These are phyloP conservation scores for Tenthredo mesomela DNA, from an alignment of 2,888 invertebrate genomes.

Conservation along the genomic window DNA sequence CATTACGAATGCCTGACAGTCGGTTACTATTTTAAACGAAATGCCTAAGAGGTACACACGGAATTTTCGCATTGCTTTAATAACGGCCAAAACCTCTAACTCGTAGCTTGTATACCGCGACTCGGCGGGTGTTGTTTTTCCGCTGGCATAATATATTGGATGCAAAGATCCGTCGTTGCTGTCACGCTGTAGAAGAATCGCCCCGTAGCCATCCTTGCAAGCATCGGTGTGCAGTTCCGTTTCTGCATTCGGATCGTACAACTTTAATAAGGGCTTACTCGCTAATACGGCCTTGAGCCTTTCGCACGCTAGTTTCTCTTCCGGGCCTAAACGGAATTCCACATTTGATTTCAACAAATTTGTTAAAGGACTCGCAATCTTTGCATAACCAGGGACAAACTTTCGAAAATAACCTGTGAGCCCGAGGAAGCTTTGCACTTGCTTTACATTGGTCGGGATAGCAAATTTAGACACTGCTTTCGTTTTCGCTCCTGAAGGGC, in stretches of 20 bases:
- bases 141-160: conserved; percentile 61
- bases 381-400: conserved; percentile 57
- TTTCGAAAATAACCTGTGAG: conserved; percentile 59
- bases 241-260: conserved; percentile 55
- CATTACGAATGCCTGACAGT: conserved; percentile 60
- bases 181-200: conserved; percentile 59
- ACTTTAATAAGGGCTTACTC: conserved; percentile 54
- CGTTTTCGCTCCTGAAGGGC: conserved; percentile 58
- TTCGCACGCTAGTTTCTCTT: conserved; percentile 57
- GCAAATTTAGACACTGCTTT: conserved; percentile 59
- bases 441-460: conserved; percentile 51
- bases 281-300: conserved; percentile 53
- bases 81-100: conserved; percentile 60
- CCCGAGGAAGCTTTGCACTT: conserved; percentile 59
- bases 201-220: conserved; percentile 57
- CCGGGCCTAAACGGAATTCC: conserved; percentile 54
- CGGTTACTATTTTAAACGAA: conserved; percentile 61
- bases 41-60: conserved; percentile 61
- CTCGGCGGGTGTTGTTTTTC: conserved; percentile 61
- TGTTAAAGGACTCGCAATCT: conserved; percentile 55
- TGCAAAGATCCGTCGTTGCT: conserved; percentile 57
- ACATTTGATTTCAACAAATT: conserved; percentile 54
- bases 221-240: conserved; percentile 59
- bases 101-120: conserved; percentile 62
- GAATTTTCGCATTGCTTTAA: conserved; percentile 60